Evolutionary conservation across 2,888 invertebrate genomes (phyloP).

Genomic region (Linyphia triangularis): DNA sequence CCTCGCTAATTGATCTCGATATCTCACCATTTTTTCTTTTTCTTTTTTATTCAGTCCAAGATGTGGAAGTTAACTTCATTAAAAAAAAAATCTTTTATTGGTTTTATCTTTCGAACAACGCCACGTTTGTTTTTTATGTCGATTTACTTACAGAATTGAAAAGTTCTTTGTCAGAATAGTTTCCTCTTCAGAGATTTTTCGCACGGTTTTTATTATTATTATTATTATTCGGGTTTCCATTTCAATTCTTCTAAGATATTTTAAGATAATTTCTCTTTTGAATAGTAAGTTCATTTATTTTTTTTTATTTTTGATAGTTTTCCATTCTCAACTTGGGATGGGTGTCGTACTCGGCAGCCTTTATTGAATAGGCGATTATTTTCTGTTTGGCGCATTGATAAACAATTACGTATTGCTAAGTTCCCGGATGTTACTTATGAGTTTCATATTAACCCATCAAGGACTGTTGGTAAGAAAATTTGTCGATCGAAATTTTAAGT

Average conservation of each 20-base stretch:
- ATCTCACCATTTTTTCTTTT: neutral
- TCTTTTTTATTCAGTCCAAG: neutral
- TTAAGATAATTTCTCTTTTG: neutral
- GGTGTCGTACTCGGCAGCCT: too few species aligned
- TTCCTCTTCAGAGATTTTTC: neutral
- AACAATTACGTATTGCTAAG: too few species aligned
- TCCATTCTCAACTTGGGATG: too few species aligned
- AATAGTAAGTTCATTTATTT: neutral
- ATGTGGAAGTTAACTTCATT: slow-evolving; percentile 1
- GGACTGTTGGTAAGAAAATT: too few species aligned
- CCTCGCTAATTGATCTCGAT: slow-evolving; percentile 18
- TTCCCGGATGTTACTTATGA: too few species aligned
- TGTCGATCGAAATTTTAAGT: too few species aligned
- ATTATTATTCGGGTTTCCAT: neutral
- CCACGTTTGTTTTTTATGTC: neutral
- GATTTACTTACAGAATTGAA: neutral
- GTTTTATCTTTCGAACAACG: neutral
- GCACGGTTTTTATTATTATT: neutral
- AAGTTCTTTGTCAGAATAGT: neutral
- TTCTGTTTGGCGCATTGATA: too few species aligned
- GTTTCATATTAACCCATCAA: too few species aligned
- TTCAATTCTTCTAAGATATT: neutral
- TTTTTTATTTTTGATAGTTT: too few species aligned
- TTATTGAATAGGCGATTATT: too few species aligned
- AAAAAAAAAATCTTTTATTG: neutral